Evolutionary conservation across 2,797 vertebrate genomes (phyloP), one percentile per base, ranked within the genome.

Genomic region (Cynopterus sphinx): DNA sequence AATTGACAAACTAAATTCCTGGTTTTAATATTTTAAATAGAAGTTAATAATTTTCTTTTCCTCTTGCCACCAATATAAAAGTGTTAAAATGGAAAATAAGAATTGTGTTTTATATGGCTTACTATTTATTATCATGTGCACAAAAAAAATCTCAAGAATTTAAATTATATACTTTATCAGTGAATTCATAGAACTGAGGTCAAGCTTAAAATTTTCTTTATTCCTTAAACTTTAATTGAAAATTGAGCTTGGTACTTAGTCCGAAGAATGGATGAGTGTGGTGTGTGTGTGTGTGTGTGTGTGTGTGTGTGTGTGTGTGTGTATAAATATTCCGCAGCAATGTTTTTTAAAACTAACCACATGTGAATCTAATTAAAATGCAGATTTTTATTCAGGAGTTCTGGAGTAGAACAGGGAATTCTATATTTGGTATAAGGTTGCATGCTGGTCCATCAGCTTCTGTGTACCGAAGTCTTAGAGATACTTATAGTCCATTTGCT

Each of bases 191-290:
- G 21, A n/a, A 82, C 2, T 51, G 43, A 41, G 1, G 21, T 91
- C 26, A 85, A 81, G 57, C 2, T 65, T 59, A 49, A 41, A 59
- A 17, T 84, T 63, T 85, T 96, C 49, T 61, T 92, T 6, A 53
- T 46, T 73, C 24, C 22, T 28, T 55, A 65, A 63, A 10, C 36
- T 78, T 87, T 81, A 85, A 28, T 28, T 87, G 53, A 71, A 36
- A 33, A 46, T 28, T 70, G 49, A 79, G 12, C 19, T 92, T 26
- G 57, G 3, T 74, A 57, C 8, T 83, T 90, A 12, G 5, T 41
- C 9, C 21, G 46, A 68, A 93, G 15, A 19, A 71, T 87, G 21
- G 13, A 5, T 49, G 24, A 16, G 49, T 49, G 49, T 49, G n/a
- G 49, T 49, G 26, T 59, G 26, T 59, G 57, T 59, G 55, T 57